A percentile compares a stretch with the other conserved stretches of the same genome.
phyloP scores from a whole-genome alignment of 2,797 vertebrate genomes.

The Enteromius argenteus region DNA sequence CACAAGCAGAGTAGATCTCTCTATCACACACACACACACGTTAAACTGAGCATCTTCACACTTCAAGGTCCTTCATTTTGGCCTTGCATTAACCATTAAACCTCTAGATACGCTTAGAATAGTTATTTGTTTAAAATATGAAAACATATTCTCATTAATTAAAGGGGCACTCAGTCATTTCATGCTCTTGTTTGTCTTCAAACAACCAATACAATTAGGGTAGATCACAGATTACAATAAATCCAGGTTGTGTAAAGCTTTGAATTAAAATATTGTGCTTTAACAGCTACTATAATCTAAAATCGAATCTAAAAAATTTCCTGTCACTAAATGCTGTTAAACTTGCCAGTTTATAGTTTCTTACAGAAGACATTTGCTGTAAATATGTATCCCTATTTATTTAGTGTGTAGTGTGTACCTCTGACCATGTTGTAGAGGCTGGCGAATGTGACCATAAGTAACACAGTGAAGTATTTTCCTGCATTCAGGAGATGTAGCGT shows the following conservation, averaged over 20 bases:
- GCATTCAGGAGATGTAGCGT: slow-evolving; percentile 86
- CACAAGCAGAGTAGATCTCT: slow-evolving; percentile 28
- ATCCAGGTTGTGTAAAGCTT: not conserved
- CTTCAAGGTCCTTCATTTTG: not conserved
- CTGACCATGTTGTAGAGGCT: slow-evolving; percentile 84
- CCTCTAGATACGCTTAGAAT: not conserved
- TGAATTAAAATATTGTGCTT: not conserved
- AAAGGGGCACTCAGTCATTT: not conserved
- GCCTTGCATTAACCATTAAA: not conserved
- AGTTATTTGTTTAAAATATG: not conserved
- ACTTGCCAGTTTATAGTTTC: not conserved
- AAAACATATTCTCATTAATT: not conserved
- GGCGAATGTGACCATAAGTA: slow-evolving; percentile 87
- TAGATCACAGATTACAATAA: not conserved
- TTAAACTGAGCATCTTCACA: slow-evolving; percentile 57
- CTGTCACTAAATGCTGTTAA: not conserved
- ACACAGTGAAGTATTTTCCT: slow-evolving; percentile 88
- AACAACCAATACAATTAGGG: not conserved
- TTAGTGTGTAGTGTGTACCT: slow-evolving; percentile 71
- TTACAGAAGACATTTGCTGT: not conserved
- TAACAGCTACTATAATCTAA: not conserved
- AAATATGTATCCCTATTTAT: not conserved
- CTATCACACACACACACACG: slow-evolving; percentile 76
- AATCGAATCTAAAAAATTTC: not conserved
- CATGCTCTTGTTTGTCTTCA: not conserved